Base-by-base conservation (phyloP, 2,113 vertebrate species). In the Brachionichthys hirsutus region DNA sequence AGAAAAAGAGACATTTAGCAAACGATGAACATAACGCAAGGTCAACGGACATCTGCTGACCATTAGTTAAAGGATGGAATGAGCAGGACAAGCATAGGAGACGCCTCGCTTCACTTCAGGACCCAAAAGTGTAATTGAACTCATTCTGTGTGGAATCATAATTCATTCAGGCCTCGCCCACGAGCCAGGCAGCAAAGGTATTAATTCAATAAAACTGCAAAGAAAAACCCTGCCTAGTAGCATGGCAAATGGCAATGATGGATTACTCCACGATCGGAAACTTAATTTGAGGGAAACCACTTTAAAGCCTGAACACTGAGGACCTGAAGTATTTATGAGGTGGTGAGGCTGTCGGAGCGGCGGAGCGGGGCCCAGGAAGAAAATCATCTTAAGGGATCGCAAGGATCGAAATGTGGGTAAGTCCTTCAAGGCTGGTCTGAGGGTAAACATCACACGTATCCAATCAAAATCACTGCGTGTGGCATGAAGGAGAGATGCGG, bases 181-280 rank as follows among this genome's bases (percentile, higher is more conserved):
- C 43, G 73, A 80, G 73, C 60, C 74, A 54, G 55, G 56, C 63
- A 75, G 73, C 70, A 84, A 88, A 80, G 75, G 55, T 83, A 87
- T 86, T 87, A 72, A 89, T 89, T 87, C 84, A 89, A 89, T 90
- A 88, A 89, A 87, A 57, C 67, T 77, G 82, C 85, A 86, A 84
- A 83, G 83, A 75, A 86, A 82, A 73, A 46, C 62, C 67, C 54
- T 72, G 70, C 66, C 76, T 85, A 75, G 70, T 77, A 79, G 76
- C 62, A 60, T 65, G 64, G 73, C 69, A 86, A 86, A 79, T 74
- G 81, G 77, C 74, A 78, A 72, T 86, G 89, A 91, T 88, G 84
- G 82, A 90, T 90, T 72, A 82, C 73, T 72, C 60, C 51, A 52
- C 70, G 77, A 77, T 64, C 62, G 68, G 75, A 81, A 84, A 90